Base-by-base conservation (phyloP, 2,888 invertebrate species). In the Chaitophorus viminalis region DNA sequence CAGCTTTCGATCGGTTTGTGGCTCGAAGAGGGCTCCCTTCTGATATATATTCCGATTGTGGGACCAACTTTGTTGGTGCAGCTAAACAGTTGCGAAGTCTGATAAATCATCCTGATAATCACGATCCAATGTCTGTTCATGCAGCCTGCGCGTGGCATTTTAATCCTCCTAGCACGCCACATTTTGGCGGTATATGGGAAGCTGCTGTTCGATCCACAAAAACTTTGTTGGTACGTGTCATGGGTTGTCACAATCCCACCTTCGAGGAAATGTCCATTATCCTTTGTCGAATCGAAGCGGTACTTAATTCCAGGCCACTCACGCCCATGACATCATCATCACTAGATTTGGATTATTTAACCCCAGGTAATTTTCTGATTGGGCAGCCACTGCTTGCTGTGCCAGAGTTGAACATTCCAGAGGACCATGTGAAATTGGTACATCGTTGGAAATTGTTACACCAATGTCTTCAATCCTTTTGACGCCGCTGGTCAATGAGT, bases 111-210 rank as follows among this genome's bases (percentile, higher is more conserved):
- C n/a, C n/a, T n/a, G n/a, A n/a, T n/a, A n/a, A n/a, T n/a, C n/a
- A n/a, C n/a, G n/a, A n/a, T n/a, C n/a, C n/a, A n/a, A n/a, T n/a
- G n/a, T n/a, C n/a, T n/a, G n/a, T n/a, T n/a, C n/a, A n/a, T n/a
- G 52, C 14, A 6, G 14, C 17, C 18, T 54, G 6, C 90, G 89
- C 54, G 1, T 90, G 90, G 90, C 87, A 89, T 36, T 90, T 90
- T 68, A 90, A 89, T 70, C 89, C 90, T 31, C 89, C 90, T 9
- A 78, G 31, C 74, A 88, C 89, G 11, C 89, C 89, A 1, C 89
- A 90, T 46, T 89, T 90, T 60, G 90, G 90, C 21, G 90, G 90
- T 18, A 52, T 90, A 9, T 90, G 90, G 90, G 90, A 90, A 85
- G 89, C 90, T 8, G 89, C 88, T 3, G 89, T 90, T 3, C 89